Conservation (phyloP, 2,113 vertebrate genomes). For the Anarrhichthys ocellatus region DNA sequence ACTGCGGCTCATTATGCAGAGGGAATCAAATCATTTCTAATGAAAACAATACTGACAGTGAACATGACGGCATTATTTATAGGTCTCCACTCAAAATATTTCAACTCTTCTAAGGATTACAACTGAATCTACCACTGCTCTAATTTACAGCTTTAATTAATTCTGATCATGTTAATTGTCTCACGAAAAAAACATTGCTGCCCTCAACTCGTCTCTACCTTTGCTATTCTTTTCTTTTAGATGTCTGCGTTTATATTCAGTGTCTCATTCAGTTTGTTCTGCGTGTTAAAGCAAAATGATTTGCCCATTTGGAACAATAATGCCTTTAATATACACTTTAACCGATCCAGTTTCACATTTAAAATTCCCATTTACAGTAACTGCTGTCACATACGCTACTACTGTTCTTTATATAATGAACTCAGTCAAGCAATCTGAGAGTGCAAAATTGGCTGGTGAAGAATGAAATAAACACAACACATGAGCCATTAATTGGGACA, state of each 20-base stretch:
- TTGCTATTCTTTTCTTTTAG: slow-evolving; percentile 9
- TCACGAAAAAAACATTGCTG: slow-evolving; percentile 5
- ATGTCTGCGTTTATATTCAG: slow-evolving; percentile 8
- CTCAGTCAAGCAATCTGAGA: slow-evolving; percentile 12
- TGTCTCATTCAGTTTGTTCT: slow-evolving; percentile 10
- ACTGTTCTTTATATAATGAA: slow-evolving; percentile 3
- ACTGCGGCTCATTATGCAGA: slow-evolving; percentile 64
- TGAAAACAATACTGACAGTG: slow-evolving; percentile 52
- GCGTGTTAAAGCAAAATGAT: not conserved
- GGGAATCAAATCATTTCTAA: slow-evolving; percentile 60
- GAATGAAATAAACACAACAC: slow-evolving; percentile 38
- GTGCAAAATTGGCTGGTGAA: slow-evolving; percentile 24
- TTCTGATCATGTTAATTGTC: not conserved
- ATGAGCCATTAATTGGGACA: not conserved
- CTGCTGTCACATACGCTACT: not conserved
- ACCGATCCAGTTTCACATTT: slow-evolving; percentile 8
- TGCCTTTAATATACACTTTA: not conserved
- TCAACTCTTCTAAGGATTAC: not conserved
- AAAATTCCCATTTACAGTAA: slow-evolving; percentile 18
- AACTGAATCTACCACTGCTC: slow-evolving; percentile 3
- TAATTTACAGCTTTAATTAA: slow-evolving; percentile 23
- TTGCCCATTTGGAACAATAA: not conserved
- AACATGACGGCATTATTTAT: slow-evolving; percentile 46
- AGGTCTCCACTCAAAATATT: slow-evolving; percentile 19
- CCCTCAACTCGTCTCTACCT: not conserved